Evolutionary conservation across 30 jellyfish, hydroid and myxozoan species (phyloP).

Genomic region (Aurelia coerulea): DNA sequence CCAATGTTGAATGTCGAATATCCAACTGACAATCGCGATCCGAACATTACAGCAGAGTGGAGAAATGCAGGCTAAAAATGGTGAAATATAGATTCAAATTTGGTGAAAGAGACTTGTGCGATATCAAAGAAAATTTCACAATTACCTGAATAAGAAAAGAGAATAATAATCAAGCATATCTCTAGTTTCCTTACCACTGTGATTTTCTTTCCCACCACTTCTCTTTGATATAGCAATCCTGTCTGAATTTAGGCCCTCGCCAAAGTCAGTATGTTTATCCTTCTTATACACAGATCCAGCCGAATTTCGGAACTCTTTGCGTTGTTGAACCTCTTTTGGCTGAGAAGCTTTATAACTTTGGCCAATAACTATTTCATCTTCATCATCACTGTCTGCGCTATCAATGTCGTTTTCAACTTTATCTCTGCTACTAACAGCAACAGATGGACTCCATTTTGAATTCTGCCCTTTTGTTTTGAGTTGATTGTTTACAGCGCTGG

Average conservation of each 20-base stretch:
- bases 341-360: background rate
- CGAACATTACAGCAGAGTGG: too few relatives aligned
- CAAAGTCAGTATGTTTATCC: background rate
- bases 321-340: too few relatives aligned
- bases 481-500: slow-evolving; percentile 42
- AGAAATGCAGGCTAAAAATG: too few relatives aligned
- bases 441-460: slow-evolving; percentile 49
- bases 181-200: background rate
- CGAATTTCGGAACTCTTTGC: too few relatives aligned
- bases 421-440: slow-evolving; percentile 9
- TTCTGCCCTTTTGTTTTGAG: slow-evolving; percentile 8
- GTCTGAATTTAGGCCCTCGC: background rate
- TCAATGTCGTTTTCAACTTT: slow-evolving; percentile 9
- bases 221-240: background rate
- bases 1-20: too few relatives aligned
- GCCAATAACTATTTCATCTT: slow-evolving; percentile 47
- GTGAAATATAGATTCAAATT: too few relatives aligned
- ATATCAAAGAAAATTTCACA: too few relatives aligned
- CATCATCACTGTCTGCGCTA: slow-evolving; percentile 36
- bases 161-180: background rate
- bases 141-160: background rate
- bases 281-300: too few relatives aligned
- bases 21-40: too few relatives aligned
- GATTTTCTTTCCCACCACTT: background rate
- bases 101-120: too few relatives aligned